These are phyloP conservation scores for Protaetia brevitarsis DNA, from an alignment of 1,140 invertebrate genomes.

Conservation along the genomic window DNA sequence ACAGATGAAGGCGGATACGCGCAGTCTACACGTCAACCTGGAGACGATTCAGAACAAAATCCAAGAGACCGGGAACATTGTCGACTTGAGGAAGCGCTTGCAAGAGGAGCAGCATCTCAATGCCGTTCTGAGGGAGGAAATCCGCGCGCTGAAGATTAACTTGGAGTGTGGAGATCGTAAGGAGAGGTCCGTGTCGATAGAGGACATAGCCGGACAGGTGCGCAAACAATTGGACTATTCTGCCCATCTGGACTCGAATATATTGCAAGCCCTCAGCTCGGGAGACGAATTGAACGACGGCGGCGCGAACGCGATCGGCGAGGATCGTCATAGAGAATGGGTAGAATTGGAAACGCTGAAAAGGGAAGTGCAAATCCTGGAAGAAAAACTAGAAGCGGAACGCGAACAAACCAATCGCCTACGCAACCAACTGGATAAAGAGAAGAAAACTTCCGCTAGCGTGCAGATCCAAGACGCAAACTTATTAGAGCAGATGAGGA, in stretches of 20 bases:
- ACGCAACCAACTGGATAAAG: slow-evolving; percentile 51
- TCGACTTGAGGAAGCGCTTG: slow-evolving; percentile 47
- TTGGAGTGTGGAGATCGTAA: background rate
- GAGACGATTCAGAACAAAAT: slow-evolving; percentile 54
- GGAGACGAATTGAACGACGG: slow-evolving; percentile 21
- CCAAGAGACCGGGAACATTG: slow-evolving; percentile 51
- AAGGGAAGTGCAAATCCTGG: slow-evolving; percentile 42
- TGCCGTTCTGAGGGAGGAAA: slow-evolving; percentile 46
- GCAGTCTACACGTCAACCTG: slow-evolving; percentile 51
- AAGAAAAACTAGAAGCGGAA: slow-evolving; percentile 50
- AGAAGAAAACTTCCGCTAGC: slow-evolving; percentile 51
- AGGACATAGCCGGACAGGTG: slow-evolving; percentile 57
- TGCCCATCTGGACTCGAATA: slow-evolving; percentile 56
- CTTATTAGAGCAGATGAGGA: slow-evolving; percentile 60
- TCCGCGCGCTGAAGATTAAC: slow-evolving; percentile 40
- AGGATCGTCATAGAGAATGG: slow-evolving; percentile 48
- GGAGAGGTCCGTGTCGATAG: slow-evolving; percentile 49
- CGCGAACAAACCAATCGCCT: slow-evolving; percentile 52
- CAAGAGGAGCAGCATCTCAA: slow-evolving; percentile 46
- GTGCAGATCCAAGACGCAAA: slow-evolving; percentile 60
- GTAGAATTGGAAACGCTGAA: slow-evolving; percentile 38
- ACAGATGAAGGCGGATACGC: slow-evolving; percentile 55
- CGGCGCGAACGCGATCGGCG: slow-evolving; percentile 45
- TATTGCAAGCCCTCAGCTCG: slow-evolving; percentile 49
- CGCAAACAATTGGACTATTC: slow-evolving; percentile 60